phyloP scores from a whole-genome alignment of 2,888 invertebrate genomes.

The Cryptocephalus moraei region DNA sequence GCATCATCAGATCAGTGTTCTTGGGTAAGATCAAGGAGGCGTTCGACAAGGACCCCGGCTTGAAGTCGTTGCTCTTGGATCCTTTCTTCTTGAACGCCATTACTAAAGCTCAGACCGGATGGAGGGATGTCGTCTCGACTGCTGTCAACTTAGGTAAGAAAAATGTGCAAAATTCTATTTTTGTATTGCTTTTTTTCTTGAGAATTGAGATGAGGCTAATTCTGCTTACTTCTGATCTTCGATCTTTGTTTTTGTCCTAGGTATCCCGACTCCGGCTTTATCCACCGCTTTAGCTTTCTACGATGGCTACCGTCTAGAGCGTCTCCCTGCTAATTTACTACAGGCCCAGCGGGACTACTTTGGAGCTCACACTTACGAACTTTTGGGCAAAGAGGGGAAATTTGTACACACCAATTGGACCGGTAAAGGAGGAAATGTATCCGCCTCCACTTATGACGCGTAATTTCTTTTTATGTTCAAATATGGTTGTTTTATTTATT shows the following conservation, averaged over 20 bases:
- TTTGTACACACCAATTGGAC: slow-evolving; percentile 99
- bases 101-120: slow-evolving; percentile 66
- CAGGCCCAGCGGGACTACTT: slow-evolving; percentile 98
- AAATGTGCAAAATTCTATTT: neutral
- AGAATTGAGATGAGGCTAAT: no score
- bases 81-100: slow-evolving; percentile 87
- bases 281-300: slow-evolving; percentile 93
- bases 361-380: slow-evolving; percentile 97
- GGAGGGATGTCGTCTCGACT: slow-evolving; percentile 73
- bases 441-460: slow-evolving; percentile 84
- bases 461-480: slow-evolving; percentile 31
- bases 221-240: neutral
- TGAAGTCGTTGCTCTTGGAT: slow-evolving; percentile 82
- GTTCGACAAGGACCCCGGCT: slow-evolving; percentile 76
- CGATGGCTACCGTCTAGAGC: slow-evolving; percentile 83
- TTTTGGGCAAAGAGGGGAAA: slow-evolving; percentile 72
- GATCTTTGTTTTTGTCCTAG: slow-evolving; percentile 40
- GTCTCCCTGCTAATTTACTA: slow-evolving; percentile 88
- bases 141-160: slow-evolving; percentile 39
- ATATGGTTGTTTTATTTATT: neutral
- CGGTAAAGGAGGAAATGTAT: slow-evolving; percentile 92
- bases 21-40: slow-evolving; percentile 88
- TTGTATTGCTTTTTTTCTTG: no score
- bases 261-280: slow-evolving; percentile 91
- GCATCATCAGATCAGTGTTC: slow-evolving; percentile 89